Percentiles rank a stretch among this genome's conserved stretches.
These are phyloP conservation scores for Porites evermanni DNA, from an alignment of 92 coral and sea anemone genomes.

Conservation along the genomic window DNA sequence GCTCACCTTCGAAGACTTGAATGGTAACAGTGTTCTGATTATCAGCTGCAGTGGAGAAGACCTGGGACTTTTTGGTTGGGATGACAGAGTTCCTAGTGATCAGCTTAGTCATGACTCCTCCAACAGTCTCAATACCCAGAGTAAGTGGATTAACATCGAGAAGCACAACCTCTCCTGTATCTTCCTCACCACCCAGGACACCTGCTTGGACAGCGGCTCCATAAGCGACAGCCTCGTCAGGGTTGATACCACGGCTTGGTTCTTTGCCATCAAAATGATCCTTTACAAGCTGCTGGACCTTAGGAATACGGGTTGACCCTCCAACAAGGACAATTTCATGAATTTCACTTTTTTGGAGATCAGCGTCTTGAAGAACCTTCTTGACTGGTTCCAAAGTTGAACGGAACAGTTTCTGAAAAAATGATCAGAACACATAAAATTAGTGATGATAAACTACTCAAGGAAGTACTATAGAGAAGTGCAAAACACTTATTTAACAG, in stretches of 20 bases:
- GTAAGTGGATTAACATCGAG: conserved; percentile 98
- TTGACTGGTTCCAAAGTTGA: conserved; percentile 90
- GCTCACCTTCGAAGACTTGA: conserved; percentile 97
- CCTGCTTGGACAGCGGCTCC: conserved; percentile 99
- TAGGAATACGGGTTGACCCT: conserved; percentile 99
- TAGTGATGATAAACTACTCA: neutral
- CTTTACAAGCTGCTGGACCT: conserved; percentile 91
- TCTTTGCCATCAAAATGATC: conserved; percentile 93
- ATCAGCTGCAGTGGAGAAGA: conserved; percentile 99
- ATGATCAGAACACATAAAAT: neutral
- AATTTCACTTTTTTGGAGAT: conserved; percentile 83
- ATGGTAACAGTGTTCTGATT: conserved; percentile 99
- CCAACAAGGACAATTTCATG: conserved; percentile 99
- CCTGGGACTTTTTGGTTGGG: conserved; percentile 97
- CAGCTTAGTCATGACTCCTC: conserved; percentile 99
- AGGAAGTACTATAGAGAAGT: neutral
- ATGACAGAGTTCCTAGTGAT: conserved; percentile 95
- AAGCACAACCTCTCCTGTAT: conserved; percentile 96
- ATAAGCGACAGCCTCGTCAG: conserved; percentile 99
- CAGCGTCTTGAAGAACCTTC: conserved; percentile 91
- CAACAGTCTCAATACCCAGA: conserved; percentile 98
- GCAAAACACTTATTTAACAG: neutral
- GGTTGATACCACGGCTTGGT: conserved; percentile 99
- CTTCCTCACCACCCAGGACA: conserved; percentile 98
- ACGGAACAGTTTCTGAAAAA: conserved; percentile 78